phyloP scores from a whole-genome alignment of 1,140 invertebrate genomes.

The Drosophila lini region DNA sequence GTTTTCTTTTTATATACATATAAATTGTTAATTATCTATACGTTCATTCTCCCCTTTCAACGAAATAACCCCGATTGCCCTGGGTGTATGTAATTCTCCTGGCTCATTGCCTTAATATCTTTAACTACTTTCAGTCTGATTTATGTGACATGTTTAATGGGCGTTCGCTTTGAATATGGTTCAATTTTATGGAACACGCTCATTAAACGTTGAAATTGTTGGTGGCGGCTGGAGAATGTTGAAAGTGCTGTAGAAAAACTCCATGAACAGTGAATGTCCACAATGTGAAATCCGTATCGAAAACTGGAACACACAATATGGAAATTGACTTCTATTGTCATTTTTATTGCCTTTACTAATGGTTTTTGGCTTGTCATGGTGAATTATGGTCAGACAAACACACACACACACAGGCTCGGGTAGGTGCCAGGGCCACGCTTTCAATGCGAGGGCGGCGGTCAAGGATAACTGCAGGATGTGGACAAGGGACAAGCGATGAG shows the following conservation, averaged over 20 bases:
- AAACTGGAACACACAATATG: constrained; percentile 71
- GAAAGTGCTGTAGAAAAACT: constrained; percentile 35
- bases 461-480: constrained; percentile 70
- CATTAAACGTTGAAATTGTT: constrained; percentile 44
- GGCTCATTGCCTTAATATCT: constrained; percentile 36
- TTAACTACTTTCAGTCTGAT: constrained; percentile 56
- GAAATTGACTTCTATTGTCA: constrained; percentile 82
- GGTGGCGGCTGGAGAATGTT: constrained; percentile 54
- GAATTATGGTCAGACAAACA: constrained; percentile 73
- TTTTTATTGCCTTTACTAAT: constrained; percentile 81
- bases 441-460: constrained; percentile 69
- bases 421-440: constrained; percentile 69
- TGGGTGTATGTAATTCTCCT: constrained; percentile 4
- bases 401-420: constrained; percentile 28
- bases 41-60: background rate
- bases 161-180: constrained; percentile 50
- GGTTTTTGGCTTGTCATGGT: constrained; percentile 77
- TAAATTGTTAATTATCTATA: background rate
- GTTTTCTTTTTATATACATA: background rate
- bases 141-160: constrained; percentile 71
- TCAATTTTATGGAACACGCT: constrained; percentile 55
- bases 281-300: constrained; percentile 59
- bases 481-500: constrained; percentile 14
- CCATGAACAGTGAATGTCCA: constrained; percentile 6
- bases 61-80: background rate